Conservation (phyloP, 2,113 vertebrate genomes). For the Pluvialis apricaria region DNA sequence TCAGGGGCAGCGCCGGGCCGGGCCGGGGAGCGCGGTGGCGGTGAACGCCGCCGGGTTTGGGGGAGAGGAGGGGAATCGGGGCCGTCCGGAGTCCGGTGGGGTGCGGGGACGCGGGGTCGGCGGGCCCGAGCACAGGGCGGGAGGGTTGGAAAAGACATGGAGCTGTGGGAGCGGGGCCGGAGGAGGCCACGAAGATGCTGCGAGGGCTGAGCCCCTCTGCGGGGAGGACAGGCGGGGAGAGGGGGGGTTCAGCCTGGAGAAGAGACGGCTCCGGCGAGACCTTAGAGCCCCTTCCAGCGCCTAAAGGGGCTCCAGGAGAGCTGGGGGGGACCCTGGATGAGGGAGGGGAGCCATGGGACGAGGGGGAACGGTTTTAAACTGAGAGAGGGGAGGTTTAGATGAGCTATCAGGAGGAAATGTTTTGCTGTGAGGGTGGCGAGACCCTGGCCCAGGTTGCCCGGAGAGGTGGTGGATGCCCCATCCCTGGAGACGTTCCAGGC, state of each 20-base stretch:
- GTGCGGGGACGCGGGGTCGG: neutral
- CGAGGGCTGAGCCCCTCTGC: no score
- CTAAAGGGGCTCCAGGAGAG: neutral
- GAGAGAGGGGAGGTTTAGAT: no score
- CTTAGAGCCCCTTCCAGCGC: neutral
- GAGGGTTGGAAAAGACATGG: neutral
- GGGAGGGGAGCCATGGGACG: no score
- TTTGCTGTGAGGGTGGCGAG: no score
- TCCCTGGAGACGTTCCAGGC: no score
- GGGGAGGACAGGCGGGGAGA: no score
- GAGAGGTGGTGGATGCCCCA: no score
- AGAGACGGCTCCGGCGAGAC: neutral
- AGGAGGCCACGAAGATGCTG: neutral
- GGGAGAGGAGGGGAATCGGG: rapidly evolving
- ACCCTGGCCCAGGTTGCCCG: no score
- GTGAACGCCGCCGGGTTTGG: rapidly evolving
- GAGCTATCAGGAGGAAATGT: no score
- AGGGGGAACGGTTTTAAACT: no score
- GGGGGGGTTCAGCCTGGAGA: neutral
- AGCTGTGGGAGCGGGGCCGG: neutral
- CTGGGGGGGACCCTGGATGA: no score
- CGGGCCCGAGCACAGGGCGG: neutral
- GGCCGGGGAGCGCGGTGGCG: neutral
- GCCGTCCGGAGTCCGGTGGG: neutral
- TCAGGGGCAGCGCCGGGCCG: neutral